These are phyloP conservation scores for Drosophila differens DNA, from an alignment of 2,888 invertebrate species.

Conservation along the genomic window DNA sequence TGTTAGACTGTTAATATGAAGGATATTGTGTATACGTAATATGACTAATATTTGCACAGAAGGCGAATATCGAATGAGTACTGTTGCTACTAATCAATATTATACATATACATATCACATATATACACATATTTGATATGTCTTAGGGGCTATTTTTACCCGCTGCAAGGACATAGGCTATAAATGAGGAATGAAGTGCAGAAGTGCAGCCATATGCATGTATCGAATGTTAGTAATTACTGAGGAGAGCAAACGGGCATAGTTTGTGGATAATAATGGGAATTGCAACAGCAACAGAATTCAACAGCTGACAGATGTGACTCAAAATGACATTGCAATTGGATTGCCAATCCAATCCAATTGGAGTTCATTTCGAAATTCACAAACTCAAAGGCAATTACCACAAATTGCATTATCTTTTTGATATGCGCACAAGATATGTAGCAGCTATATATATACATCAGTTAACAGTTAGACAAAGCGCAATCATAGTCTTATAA, in stretches of 20 bases:
- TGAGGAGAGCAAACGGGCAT: background rate
- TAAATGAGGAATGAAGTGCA: background rate
- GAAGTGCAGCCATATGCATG: background rate
- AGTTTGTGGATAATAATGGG: background rate
- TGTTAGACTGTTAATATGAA: background rate
- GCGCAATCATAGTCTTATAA: background rate
- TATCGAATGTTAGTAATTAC: background rate
- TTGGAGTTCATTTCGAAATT: background rate
- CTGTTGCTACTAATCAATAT: background rate
- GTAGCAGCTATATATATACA: background rate
- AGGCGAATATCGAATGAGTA: background rate
- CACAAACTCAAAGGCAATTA: background rate
- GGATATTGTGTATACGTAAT: background rate
- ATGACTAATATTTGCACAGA: background rate
- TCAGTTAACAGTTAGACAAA: background rate
- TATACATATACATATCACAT: background rate
- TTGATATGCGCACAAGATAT: background rate
- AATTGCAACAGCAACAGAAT: background rate
- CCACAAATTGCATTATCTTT: background rate
- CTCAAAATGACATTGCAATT: background rate
- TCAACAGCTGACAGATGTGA: conserved; percentile 13
- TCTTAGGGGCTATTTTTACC: background rate
- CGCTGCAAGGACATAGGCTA: background rate
- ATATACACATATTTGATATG: background rate
- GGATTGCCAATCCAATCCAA: background rate